Percentiles rank a stretch among this genome's conserved stretches.
These are phyloP conservation scores for Belgica antarctica DNA, from an alignment of 2,888 invertebrate genomes.

Conservation along the genomic window DNA sequence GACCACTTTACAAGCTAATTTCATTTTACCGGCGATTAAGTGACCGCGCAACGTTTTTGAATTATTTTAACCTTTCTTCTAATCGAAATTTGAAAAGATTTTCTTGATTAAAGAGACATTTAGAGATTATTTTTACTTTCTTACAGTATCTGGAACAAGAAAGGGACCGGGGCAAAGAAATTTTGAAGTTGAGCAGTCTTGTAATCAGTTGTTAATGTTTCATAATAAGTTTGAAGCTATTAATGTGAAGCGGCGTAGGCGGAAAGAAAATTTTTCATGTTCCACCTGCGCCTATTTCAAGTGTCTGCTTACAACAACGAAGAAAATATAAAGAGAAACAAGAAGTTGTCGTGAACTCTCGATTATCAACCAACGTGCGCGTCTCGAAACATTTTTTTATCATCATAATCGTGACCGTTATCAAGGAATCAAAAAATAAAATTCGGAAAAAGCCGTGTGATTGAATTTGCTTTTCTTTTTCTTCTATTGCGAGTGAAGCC, in stretches of 20 bases:
- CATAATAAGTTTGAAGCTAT: conserved; percentile 1
- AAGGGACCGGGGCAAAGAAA: neutral
- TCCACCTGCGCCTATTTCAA: neutral
- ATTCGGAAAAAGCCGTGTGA: neutral
- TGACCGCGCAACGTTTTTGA: too few species aligned
- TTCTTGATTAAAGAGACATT: neutral
- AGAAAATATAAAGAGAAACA: neutral
- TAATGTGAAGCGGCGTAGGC: neutral
- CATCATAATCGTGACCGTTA: neutral
- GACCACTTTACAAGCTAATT: too few species aligned
- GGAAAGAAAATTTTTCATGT: neutral
- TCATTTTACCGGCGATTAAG: too few species aligned
- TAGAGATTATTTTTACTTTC: neutral
- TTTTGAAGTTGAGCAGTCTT: neutral
- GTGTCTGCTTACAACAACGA: neutral
- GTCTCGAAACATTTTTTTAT: neutral
- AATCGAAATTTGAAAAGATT: too few species aligned
- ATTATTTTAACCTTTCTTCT: too few species aligned
- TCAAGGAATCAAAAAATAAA: neutral
- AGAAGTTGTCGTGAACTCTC: neutral
- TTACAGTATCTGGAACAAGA: neutral
- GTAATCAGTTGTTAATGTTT: conserved; percentile 15
- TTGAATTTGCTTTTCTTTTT: too few species aligned
- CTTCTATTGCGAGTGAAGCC: neutral
- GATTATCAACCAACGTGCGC: neutral